Base-by-base conservation (phyloP, 2,888 invertebrate species). In the Rhodophaea formosa region DNA sequence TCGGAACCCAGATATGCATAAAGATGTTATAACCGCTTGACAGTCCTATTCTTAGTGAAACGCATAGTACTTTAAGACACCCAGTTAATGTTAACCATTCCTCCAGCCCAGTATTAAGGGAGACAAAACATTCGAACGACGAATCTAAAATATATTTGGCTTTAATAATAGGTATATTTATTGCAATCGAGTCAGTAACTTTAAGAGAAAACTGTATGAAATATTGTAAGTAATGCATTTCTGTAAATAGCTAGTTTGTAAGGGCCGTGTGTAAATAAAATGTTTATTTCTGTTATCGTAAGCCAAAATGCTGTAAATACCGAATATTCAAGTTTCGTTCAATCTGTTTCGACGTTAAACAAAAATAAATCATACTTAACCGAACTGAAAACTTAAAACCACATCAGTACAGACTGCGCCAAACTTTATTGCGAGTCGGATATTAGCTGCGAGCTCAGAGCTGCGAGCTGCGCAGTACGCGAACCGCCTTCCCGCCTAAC, bases 131-230 rank as follows among this genome's bases (percentile, higher is more conserved):
- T 51, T 51, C 51, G 35, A 57, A 59, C 53, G 57, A 62, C 61
- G 62, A 68, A 65, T 69, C 67, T 71, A 67, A 67, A 68, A 65
- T 64, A 46, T 64, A 71, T 77, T 84, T 80, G 82, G 84, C 83
- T 84, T 84, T 84, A 84, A 82, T 77, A 73, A 71, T 72, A 76
- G 39, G 53, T 82, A 79, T 82, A 81, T 82, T 82, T 84, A 83
- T 83, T 70, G 76, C 75, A 89, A 86, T 72, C 85, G 79, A 90
- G 90, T 90, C 90, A 90, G 77, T 90, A 89, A 80, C 82, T 80
- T 74, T 88, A 88, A 88, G 87, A 68, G 71, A 66, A 56, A 62
- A 59, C 42, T 64, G 59, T 72, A 70, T 70, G 69, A 70, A 69
- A 62, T 61, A 53, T 70, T 70, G 70, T 53, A 71, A 71, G 70